Evolutionary conservation across 1,140 invertebrate species (phyloP).

Genomic region (Akabosia matsudoensis): DNA sequence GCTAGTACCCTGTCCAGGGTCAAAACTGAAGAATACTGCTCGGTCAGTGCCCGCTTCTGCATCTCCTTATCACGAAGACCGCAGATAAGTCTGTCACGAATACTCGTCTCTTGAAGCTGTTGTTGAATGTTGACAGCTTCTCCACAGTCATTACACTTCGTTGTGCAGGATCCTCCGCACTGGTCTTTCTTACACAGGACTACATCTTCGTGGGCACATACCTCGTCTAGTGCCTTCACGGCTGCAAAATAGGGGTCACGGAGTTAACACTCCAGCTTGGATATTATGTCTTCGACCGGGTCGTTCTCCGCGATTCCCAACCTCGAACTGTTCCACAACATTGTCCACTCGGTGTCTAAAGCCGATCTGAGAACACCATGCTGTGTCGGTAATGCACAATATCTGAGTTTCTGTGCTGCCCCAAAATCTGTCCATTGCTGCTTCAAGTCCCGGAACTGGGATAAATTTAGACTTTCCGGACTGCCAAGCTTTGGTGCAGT

Average conservation of each 20-base stretch:
- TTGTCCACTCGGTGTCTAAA: neutral
- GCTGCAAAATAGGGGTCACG: neutral
- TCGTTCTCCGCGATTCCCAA: neutral
- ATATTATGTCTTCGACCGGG: neutral
- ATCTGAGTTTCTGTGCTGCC: no score
- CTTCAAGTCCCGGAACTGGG: no score
- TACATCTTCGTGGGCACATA: neutral
- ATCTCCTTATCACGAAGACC: neutral
- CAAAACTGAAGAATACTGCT: neutral
- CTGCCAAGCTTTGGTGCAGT: no score
- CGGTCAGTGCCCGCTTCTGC: neutral
- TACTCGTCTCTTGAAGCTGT: neutral
- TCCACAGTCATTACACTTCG: neutral
- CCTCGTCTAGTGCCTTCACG: neutral
- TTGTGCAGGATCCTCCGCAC: neutral
- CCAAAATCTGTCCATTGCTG: no score
- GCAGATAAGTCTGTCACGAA: constrained; percentile 1
- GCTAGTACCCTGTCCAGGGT: no score
- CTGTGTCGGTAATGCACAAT: no score
- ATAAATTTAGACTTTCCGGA: no score
- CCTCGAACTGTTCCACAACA: neutral
- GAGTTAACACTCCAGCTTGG: neutral
- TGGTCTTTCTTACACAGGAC: no score
- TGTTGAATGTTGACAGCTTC: neutral
- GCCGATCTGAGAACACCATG: neutral